These are phyloP conservation scores for Acanthosepion esculentum DNA, from an alignment of 2,888 invertebrate genomes.

Conservation along the genomic window DNA sequence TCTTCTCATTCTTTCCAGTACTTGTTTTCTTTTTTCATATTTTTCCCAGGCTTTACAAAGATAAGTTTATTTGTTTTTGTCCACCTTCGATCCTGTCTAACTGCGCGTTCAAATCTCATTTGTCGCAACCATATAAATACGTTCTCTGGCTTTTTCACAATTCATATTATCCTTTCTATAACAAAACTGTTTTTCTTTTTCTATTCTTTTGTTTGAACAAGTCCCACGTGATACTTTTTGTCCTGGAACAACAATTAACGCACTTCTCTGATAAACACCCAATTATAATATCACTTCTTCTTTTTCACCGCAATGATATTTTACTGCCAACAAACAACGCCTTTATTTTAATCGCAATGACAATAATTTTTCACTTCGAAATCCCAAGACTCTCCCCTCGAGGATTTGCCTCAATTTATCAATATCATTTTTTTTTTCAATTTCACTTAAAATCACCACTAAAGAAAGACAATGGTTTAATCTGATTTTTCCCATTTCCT, in stretches of 20 bases:
- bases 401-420: background rate
- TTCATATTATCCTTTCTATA: background rate
- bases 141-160: background rate
- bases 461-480: background rate
- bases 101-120: background rate
- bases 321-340: background rate
- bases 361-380: background rate
- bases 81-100: background rate
- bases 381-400: background rate
- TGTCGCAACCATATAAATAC: background rate
- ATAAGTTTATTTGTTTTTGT: background rate
- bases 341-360: background rate
- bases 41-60: background rate
- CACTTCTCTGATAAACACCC: background rate
- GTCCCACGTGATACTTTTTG: background rate
- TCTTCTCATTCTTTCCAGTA: no score
- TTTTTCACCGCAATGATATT: background rate
- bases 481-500: background rate
- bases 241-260: background rate
- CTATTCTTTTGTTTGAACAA: background rate
- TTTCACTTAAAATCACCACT: background rate
- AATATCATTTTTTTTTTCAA: background rate
- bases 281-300: background rate
- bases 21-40: no score
- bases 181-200: background rate